phyloP scores from a whole-genome alignment of 2,797 vertebrate genomes.

The Phoxinus dragarum region DNA sequence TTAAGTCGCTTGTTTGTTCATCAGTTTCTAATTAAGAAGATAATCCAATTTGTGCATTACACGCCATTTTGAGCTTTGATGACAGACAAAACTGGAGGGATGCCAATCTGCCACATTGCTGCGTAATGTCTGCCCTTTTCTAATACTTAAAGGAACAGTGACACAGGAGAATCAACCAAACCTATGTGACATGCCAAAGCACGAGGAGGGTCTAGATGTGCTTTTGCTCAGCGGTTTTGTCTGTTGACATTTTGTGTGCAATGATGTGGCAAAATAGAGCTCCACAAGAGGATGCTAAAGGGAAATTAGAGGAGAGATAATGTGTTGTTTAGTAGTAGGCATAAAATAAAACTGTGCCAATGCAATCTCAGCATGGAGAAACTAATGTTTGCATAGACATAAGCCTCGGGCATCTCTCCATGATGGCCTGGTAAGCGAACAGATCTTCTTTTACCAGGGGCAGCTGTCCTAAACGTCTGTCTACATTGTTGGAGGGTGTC shows the following conservation, averaged over 20 bases:
- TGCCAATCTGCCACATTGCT: slow-evolving; percentile 69
- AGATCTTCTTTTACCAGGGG: slow-evolving; percentile 26
- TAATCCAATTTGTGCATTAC: slow-evolving; percentile 69
- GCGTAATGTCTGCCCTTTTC: slow-evolving; percentile 68
- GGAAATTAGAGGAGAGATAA: slow-evolving; percentile 29
- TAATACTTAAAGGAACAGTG: slow-evolving; percentile 61
- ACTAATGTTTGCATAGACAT: slow-evolving; percentile 44
- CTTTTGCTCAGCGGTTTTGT: slow-evolving; percentile 1
- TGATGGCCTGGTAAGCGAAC: slow-evolving; percentile 29
- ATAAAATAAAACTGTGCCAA: slow-evolving; percentile 54
- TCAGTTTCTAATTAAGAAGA: slow-evolving; percentile 68
- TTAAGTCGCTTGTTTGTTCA: slow-evolving; percentile 55
- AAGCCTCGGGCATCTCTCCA: slow-evolving; percentile 28
- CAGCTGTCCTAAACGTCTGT: slow-evolving; percentile 35
- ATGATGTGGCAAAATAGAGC: slow-evolving; percentile 19
- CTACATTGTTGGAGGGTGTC: slow-evolving; percentile 17
- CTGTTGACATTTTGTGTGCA: slow-evolving; percentile 36
- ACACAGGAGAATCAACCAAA: slow-evolving; percentile 53
- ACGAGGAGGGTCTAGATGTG: neutral
- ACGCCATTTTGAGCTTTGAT: slow-evolving; percentile 72
- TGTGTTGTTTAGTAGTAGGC: slow-evolving; percentile 27
- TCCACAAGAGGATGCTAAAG: slow-evolving; percentile 40
- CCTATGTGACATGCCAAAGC: neutral
- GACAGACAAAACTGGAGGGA: slow-evolving; percentile 68
- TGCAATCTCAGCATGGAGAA: slow-evolving; percentile 41